Evolutionary conservation across 2,888 invertebrate species (phyloP).

Genomic region (Desoria tigrina): DNA sequence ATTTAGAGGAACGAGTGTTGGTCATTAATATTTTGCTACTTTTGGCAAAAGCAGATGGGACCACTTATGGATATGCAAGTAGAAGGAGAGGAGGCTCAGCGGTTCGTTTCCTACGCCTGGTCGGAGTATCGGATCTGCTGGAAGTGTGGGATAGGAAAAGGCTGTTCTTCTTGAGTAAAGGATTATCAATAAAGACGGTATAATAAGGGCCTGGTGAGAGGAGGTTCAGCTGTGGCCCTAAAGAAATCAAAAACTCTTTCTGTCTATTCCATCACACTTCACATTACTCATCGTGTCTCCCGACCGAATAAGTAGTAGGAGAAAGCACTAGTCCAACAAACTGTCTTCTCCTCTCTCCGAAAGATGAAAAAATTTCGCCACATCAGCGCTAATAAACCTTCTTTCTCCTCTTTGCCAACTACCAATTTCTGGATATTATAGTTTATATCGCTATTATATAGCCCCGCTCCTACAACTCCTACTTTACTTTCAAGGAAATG

Average conservation of each 20-base stretch:
- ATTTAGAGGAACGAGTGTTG: too few species aligned
- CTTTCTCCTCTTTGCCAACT: too few species aligned
- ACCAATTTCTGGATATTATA: too few species aligned
- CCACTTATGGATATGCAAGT: conserved; percentile 36
- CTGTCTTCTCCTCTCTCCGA: too few species aligned
- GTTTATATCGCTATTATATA: too few species aligned
- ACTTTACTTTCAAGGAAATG: too few species aligned
- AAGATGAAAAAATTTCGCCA: too few species aligned
- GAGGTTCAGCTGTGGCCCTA: conserved; percentile 51
- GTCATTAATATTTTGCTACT: conserved; percentile 50
- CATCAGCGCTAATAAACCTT: too few species aligned
- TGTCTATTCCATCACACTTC: conserved; percentile 51
- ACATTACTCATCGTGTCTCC: conserved; percentile 53
- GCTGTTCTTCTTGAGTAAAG: not conserved
- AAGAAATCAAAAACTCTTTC: conserved; percentile 54
- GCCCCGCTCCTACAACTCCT: too few species aligned
- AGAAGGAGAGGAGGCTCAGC: not conserved
- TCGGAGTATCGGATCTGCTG: not conserved
- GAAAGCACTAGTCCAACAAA: too few species aligned
- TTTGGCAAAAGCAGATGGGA: conserved; percentile 45
- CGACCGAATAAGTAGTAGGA: too few species aligned
- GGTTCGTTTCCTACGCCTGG: not conserved
- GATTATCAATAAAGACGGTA: conserved; percentile 16
- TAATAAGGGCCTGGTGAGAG: conserved; percentile 47
- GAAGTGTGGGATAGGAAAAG: not conserved